Conservation (phyloP, 2,888 invertebrate genomes). For the Tromatobia lineatoria region DNA sequence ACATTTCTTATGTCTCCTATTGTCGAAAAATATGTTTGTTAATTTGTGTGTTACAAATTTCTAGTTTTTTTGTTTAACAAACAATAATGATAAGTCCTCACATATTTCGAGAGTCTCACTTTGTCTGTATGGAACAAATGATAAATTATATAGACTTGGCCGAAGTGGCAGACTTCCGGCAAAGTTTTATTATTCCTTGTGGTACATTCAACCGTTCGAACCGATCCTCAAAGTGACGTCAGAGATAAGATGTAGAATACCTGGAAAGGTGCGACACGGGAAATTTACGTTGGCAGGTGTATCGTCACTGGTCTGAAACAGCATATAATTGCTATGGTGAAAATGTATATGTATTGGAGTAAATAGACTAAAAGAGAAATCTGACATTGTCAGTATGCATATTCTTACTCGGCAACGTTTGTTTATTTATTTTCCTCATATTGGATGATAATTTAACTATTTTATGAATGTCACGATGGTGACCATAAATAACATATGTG, state of each 20-base stretch:
- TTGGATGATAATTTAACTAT: no score
- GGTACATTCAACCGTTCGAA: neutral
- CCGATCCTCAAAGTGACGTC: slow-evolving; percentile 4
- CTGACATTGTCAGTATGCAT: no score
- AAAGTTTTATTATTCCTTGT: slow-evolving; percentile 38
- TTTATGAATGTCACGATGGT: no score
- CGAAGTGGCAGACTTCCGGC: slow-evolving; percentile 45
- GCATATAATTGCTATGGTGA: neutral
- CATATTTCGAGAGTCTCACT: neutral
- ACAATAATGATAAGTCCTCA: neutral
- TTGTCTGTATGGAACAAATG: neutral
- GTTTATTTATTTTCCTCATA: no score
- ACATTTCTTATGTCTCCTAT: no score
- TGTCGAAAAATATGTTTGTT: no score
- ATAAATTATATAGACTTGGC: slow-evolving; percentile 33
- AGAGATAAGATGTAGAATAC: slow-evolving; percentile 36
- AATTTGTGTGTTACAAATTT: no score
- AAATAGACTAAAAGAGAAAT: no score
- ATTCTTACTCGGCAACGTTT: no score
- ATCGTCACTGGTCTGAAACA: neutral
- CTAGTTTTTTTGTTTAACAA: no score
- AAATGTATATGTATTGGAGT: no score
- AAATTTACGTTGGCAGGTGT: neutral
- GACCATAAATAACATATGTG: no score
- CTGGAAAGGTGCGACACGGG: neutral